Evolutionary conservation across 2,888 invertebrate species (phyloP).

Genomic region (Pseudolycoriella hygida): DNA sequence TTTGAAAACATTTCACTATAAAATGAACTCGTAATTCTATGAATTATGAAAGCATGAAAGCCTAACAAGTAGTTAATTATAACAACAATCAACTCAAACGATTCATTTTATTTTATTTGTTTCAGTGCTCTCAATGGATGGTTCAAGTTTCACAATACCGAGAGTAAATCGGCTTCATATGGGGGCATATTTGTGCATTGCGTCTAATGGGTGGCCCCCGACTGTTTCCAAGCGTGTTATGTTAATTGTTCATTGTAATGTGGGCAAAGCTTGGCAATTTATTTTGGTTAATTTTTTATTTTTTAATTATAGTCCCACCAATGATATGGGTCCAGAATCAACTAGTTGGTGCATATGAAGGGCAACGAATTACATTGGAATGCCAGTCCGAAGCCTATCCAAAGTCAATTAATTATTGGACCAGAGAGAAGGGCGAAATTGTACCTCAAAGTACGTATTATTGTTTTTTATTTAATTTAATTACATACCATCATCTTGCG

Average conservation of each 20-base stretch:
- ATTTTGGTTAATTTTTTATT: background rate
- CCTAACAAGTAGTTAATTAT: no score
- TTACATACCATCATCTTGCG: no score
- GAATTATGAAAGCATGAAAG: no score
- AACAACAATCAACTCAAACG: no score
- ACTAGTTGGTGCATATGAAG: constrained; percentile 46
- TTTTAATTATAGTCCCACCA: constrained; percentile 39
- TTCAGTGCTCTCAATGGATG: constrained; percentile 38
- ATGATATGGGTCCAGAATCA: constrained; percentile 58
- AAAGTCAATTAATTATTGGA: constrained; percentile 58
- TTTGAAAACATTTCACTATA: no score
- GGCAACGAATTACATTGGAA: constrained; percentile 42
- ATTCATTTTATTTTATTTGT: no score
- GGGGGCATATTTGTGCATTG: constrained; percentile 67
- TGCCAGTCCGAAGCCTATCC: constrained; percentile 56
- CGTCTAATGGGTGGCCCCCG: constrained; percentile 66
- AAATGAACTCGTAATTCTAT: no score
- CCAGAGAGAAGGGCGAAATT: constrained; percentile 53
- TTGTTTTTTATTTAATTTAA: no score
- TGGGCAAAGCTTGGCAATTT: background rate
- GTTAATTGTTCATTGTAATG: constrained; percentile 66
- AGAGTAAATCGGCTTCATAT: constrained; percentile 59
- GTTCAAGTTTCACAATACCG: constrained; percentile 50
- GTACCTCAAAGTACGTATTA: constrained; percentile 58
- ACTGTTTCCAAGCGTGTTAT: constrained; percentile 63